A percentile compares a stretch with the other conserved stretches of the same genome.
Conservation (phyloP, 2,113 vertebrate species). For the Eidolon helvum region DNA sequence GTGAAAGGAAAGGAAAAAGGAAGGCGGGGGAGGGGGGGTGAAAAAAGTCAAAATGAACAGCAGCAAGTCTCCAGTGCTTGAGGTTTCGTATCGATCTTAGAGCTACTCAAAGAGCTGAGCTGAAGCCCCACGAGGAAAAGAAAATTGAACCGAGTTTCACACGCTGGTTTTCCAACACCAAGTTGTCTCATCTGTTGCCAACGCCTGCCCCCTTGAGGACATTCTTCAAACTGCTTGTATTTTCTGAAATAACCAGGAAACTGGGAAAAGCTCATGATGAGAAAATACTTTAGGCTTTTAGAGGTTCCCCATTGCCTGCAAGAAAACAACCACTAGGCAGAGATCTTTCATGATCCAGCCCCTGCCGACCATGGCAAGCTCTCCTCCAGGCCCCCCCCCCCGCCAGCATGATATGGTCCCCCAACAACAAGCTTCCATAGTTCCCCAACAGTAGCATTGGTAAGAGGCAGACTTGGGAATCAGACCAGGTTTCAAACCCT, state of each 20-base stretch:
- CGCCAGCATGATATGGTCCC: accelerated
- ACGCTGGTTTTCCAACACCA: accelerated
- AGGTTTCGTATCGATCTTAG: background rate
- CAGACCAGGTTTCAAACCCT: background rate
- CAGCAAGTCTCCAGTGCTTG: background rate
- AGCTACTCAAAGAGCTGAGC: background rate
- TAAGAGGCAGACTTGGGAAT: background rate
- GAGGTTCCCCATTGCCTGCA: background rate
- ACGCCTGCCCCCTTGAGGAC: conserved; percentile 78
- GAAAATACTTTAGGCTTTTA: background rate
- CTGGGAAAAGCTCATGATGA: background rate
- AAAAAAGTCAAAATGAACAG: background rate
- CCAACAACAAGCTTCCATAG: accelerated
- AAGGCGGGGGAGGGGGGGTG: no score
- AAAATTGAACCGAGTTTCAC: background rate
- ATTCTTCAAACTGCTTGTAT: background rate
- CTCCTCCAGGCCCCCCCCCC: accelerated
- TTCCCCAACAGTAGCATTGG: background rate
- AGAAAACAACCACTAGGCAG: background rate
- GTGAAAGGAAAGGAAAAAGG: no score
- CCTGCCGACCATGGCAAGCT: background rate
- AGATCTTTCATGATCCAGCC: background rate
- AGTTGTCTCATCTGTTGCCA: background rate
- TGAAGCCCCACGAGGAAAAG: background rate
- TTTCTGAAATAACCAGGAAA: background rate